Percentiles rank a stretch among this genome's conserved stretches.
Evolutionary conservation across 1,140 invertebrate genomes (phyloP).

Genomic region (Hyphantria cunea): DNA sequence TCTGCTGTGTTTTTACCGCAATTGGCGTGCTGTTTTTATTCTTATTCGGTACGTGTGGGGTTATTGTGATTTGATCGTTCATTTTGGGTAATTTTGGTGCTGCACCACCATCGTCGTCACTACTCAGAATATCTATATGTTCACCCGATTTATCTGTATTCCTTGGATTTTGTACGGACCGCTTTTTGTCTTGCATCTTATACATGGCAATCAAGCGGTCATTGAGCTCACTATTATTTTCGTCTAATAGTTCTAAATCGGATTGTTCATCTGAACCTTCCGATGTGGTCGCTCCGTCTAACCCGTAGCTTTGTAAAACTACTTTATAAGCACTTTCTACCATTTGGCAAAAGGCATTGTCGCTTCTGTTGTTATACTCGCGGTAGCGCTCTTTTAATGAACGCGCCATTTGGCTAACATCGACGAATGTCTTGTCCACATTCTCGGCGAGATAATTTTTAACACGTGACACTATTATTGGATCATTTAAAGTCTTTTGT

Average conservation of each 20-base stretch:
- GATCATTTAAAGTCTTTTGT: conserved; percentile 72
- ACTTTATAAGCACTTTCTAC: conserved; percentile 84
- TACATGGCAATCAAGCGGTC: conserved; percentile 77
- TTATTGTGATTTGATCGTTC: conserved; percentile 77
- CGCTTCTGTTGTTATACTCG: conserved; percentile 87
- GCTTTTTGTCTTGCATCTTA: conserved; percentile 76
- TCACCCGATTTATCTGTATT: conserved; percentile 75
- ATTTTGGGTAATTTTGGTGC: conserved; percentile 76
- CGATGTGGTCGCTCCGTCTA: conserved; percentile 81
- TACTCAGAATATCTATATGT: conserved; percentile 83
- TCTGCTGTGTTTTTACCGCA: conserved; percentile 54
- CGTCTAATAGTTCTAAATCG: conserved; percentile 80
- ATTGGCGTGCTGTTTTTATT: conserved; percentile 57
- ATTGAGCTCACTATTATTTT: conserved; percentile 76
- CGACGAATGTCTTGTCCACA: conserved; percentile 87
- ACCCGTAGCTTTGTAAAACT: conserved; percentile 82
- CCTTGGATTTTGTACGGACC: conserved; percentile 52
- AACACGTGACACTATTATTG: conserved; percentile 76
- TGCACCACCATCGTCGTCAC: conserved; percentile 80
- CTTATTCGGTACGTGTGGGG: conserved; percentile 64
- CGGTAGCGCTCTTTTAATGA: conserved; percentile 86
- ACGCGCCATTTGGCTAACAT: conserved; percentile 88
- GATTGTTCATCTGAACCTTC: conserved; percentile 84
- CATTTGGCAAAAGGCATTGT: conserved; percentile 84
- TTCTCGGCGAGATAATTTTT: conserved; percentile 87